Evolutionary conservation across 2,113 vertebrate species (phyloP).

Genomic region (Setophaga kirtlandii): DNA sequence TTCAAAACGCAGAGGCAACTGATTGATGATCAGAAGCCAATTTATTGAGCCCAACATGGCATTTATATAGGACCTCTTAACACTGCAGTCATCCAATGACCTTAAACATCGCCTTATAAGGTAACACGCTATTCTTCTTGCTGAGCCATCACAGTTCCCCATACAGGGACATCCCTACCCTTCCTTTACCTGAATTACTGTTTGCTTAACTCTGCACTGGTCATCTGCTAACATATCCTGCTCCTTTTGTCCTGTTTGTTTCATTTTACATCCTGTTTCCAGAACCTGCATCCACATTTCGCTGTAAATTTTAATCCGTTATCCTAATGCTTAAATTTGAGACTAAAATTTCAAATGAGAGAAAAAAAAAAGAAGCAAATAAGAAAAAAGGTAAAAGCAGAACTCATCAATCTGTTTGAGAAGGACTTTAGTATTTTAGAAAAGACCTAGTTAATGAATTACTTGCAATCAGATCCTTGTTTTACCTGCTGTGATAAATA

Average conservation of each 20-base stretch:
- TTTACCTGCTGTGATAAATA: constrained; percentile 1
- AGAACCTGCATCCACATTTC: neutral
- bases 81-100: neutral
- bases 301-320: neutral
- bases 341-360: neutral
- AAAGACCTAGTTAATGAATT: neutral
- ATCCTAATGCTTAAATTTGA: neutral
- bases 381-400: neutral
- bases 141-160: neutral
- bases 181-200: neutral
- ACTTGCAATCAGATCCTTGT: neutral
- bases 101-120: neutral
- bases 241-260: neutral
- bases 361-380: neutral
- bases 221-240: neutral
- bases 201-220: neutral
- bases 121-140: neutral
- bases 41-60: neutral
- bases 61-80: neutral
- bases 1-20: neutral
- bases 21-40: neutral
- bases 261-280: neutral
- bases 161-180: no score
- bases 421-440: neutral
- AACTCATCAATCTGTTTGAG: neutral